Base-by-base conservation (phyloP, 2,888 invertebrate genomes). In the Macaria liturata region DNA sequence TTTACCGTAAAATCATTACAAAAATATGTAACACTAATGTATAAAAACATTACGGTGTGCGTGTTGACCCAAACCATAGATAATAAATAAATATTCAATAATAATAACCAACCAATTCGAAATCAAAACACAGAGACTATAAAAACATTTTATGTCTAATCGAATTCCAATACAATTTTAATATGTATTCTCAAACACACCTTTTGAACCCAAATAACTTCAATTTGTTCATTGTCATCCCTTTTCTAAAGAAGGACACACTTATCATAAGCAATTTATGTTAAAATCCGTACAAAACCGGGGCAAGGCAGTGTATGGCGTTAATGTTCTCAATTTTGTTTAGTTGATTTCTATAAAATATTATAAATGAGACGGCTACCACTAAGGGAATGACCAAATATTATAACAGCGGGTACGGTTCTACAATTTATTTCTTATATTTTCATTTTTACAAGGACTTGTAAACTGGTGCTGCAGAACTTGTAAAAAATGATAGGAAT, bases 301-400 rank as follows among this genome's bases (percentile, higher is more conserved):
- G 84, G 78, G 78, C 90, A 84, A 68, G 68, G 76, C 76, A 80
- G 84, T 85, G 84, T 89, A 81, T 80, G 70, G 72, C 76, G 81
- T 86, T 89, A 88, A 91, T 88, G 89, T 88, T 84, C 81, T 78
- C 86, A 74, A 79, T 78, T 86, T 79, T 84, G 86, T 91, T 88
- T 91, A 89, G 91, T 91, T 91, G 91, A 91, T 91, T 91, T 91
- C 91, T 91, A 87, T 90, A 89, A 91, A 91, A 89, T 91, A 88
- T 91, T 90, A 90, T 91, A 88, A 91, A 90, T 84, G 89, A 84
- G 88, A 89, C 81, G 85, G 91, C 91, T 91, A 91, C 91, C 86
- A 91, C 88, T 88, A 88, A 86, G 83, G 80, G 77, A 89, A 88
- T 90, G 88, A 89, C 90, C 91, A 89, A 91, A 91, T 87, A 88